phyloP scores from a whole-genome alignment of 2,888 invertebrate genomes.

The Germaria angustata region DNA sequence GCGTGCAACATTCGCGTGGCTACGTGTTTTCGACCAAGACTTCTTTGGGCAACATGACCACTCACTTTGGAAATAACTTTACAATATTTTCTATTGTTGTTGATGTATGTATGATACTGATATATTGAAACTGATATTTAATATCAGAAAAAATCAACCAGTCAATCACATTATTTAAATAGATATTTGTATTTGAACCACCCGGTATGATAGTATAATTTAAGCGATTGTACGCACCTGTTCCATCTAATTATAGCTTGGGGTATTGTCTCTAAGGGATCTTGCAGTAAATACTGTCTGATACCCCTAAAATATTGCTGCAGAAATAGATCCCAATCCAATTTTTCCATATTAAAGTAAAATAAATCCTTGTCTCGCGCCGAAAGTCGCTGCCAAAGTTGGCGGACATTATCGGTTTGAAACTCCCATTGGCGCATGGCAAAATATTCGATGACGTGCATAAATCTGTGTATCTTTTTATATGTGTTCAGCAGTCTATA shows the following conservation, averaged over 20 bases:
- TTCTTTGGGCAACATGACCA: too few relatives aligned
- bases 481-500: constrained; percentile 88
- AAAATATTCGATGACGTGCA: constrained; percentile 89
- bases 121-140: too few relatives aligned
- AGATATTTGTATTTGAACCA: too few relatives aligned
- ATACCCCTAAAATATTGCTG: constrained; percentile 86
- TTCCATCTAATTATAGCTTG: constrained; percentile 84
- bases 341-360: constrained; percentile 85
- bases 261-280: constrained; percentile 87
- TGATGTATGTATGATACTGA: too few relatives aligned
- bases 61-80: too few relatives aligned
- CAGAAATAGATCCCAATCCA: constrained; percentile 88
- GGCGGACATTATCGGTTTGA: constrained; percentile 82
- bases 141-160: too few relatives aligned
- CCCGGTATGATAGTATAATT: too few relatives aligned
- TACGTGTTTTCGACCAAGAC: too few relatives aligned
- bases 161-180: too few relatives aligned
- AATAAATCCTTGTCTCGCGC: constrained; percentile 84
- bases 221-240: constrained; percentile 81
- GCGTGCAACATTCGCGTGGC: too few relatives aligned
- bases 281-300: constrained; percentile 89
- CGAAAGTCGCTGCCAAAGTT: constrained; percentile 83
- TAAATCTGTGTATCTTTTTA: constrained; percentile 86
- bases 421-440: constrained; percentile 89
- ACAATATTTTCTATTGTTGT: too few relatives aligned